Base-by-base conservation (phyloP, 2,113 vertebrate genomes). In the Coptodon rendalli region DNA sequence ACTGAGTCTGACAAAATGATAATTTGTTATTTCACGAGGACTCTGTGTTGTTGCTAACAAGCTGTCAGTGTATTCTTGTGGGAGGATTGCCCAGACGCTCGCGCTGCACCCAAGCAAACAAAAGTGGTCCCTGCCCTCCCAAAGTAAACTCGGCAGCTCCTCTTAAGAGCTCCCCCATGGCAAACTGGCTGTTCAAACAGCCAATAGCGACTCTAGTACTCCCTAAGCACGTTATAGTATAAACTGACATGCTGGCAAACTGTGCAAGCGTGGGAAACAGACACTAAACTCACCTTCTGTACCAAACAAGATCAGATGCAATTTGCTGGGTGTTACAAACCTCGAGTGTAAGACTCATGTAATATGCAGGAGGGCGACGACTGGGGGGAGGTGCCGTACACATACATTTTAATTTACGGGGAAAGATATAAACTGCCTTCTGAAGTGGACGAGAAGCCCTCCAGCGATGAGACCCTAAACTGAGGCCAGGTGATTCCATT, bases 111-210 rank as follows among this genome's bases (percentile, higher is more conserved):
- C 82, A 53, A 80, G 53, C 81, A 91, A 91, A 94, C 84, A 89
- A 79, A 89, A 83, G 83, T 40, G 82, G 83, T 92, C 88, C 92
- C 87, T 87, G 87, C 88, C 91, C 89, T 90, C 80, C 81, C 61
- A 71, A 78, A 86, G 89, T 91, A 90, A 93, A 94, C 84, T 79
- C 14, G 5, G 29, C 89, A 63, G 82, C 86, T 93, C 82, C 48
- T 73, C 85, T 87, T 50, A 78, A 86, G 76, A 89, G 68, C 84
- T 84, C 86, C 76, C 80, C 81, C 13, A 53, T 61, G 89, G 86
- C 90, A 85, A 45, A 82, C 36, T 43, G 59, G 57, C 63, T 81
- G 84, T 81, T 87, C 88, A 83, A 89, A 94, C 82, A 89, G 81
- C 61, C 31, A 80, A 81, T 22, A 14, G 80, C 63, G 61, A 61